Evolutionary conservation across 2,888 invertebrate genomes (phyloP), one percentile per base, ranked within the genome.

Genomic region (Zeuzera pyrina): DNA sequence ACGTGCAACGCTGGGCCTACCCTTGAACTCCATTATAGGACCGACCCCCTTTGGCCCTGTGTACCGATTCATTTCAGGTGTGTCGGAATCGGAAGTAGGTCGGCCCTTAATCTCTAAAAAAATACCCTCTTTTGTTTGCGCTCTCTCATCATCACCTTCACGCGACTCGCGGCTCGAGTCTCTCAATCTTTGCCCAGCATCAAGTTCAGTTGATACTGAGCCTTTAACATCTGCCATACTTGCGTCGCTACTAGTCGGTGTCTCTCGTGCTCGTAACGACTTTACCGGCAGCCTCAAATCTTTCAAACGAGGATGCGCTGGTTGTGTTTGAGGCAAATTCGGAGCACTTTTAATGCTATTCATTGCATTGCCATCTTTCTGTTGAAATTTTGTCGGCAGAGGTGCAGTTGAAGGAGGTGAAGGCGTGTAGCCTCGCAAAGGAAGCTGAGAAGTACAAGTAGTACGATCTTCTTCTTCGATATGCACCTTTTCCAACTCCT

Each of bases 341-440:
- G 93, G 93, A 3, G 92, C 91, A 65, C 93, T 93, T 51, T 89
- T 88, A 38, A 92, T 92, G 57, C 92, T 92, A 63, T 90, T 91
- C 89, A 91, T 89, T 30, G 87, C 85, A 41, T 88, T 86, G 30
- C 86, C 85, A 39, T 90, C 90, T 49, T 91, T 91, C 45, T 87
- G 86, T 42, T 89, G 90, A 71, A 93, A 93, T 68, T 93, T 93
- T 39, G 91, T 88, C 2, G 93, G 93, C 47, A 93, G 72, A 12
- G 93, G 93, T 1, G 93, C 93, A 12, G 93, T 93, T 36, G 93
- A 92, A 34, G 93, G 93, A 29, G 93, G 93, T 24, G 93, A 93
- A 7, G 92, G 91, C 2, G 92, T 91, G 45, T 91, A 92, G 21
- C 91, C 90, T 15, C 91, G 85, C 29, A 88, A 68, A 1, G 90